A percentile compares a stretch with the other conserved stretches of the same genome.
These are phyloP conservation scores for Holacanthus passer DNA, from an alignment of 2,113 vertebrate genomes.

Conservation along the genomic window DNA sequence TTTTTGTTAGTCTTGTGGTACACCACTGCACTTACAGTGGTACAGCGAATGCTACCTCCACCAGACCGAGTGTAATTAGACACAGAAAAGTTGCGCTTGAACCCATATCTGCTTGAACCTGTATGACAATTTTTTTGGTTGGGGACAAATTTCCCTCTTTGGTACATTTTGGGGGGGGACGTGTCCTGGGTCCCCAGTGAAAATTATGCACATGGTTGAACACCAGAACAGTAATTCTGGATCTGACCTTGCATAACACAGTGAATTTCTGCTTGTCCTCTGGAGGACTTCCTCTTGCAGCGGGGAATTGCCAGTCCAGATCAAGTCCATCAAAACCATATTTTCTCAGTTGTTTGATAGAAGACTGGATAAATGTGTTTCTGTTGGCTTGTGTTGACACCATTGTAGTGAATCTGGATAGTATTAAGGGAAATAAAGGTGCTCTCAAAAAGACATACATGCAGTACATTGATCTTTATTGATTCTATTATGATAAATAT, in stretches of 20 bases:
- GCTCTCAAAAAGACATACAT: background rate
- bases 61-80: no score
- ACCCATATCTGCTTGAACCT: no score
- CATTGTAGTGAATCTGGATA: constrained; percentile 79
- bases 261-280: constrained; percentile 86
- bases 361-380: constrained; percentile 84
- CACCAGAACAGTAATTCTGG: background rate
- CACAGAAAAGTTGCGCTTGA: no score
- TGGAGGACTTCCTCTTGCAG: constrained; percentile 81
- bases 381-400: constrained; percentile 77
- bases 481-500: background rate
- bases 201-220: no score
- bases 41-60: no score
- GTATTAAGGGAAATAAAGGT: background rate
- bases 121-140: no score
- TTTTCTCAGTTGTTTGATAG: constrained; percentile 79
- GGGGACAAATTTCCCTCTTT: no score
- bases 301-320: constrained; percentile 87
- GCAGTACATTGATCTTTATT: background rate
- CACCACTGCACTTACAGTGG: no score
- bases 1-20: no score
- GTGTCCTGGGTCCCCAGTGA: no score
- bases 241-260: constrained; percentile 81
- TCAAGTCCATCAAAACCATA: constrained; percentile 87
- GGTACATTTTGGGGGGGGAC: no score